Base-by-base conservation (phyloP, 2,888 invertebrate genomes). In the Drosophila putrida region DNA sequence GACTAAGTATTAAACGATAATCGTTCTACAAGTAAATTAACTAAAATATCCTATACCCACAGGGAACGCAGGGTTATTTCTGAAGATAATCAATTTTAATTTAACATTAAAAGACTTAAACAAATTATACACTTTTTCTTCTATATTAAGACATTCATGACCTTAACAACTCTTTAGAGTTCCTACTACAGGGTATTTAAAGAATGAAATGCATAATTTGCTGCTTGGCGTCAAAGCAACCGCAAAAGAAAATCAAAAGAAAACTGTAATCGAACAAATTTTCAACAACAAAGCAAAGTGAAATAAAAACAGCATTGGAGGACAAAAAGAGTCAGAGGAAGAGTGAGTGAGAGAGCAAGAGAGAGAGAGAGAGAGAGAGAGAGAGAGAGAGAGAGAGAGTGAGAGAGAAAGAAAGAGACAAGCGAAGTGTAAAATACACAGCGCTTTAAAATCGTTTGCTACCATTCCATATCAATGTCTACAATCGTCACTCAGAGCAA, bases 251-350 rank as follows among this genome's bases (percentile, higher is more conserved):
- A 73, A 67, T 67, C 59, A 67, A 67, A 67, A 50, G 53, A 13
- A 54, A 73, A 65, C 60, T 63, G 61, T 58, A 47, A 71, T 51
- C 55, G 46, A 53, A 65, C 63, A 67, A 66, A 76, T 71, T 64
- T 62, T 54, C 53, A 53, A 58, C 55, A 70, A 72, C 72, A 71
- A 61, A 59, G 38, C 41, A 11, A 54, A 61, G 27, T 41, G 49
- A 41, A 50, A 39, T 4, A 5, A 20, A 20, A 20, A 20, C 20
- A 20, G 20, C 2, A 20, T 20, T 20, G 20, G 3, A 20, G 20
- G 20, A 20, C 20, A 20, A 20, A 1, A 20, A 20, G 6, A 31
- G 31, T 6, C 13, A 6, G 41, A 10, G 28, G 46, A 15, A 25
- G 35, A 41, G 28, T 20, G 9, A 6, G 9, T 4, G n/a, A 33